Conservation (phyloP, 2,888 invertebrate genomes). For the Lepidocyrtoides sp. region DNA sequence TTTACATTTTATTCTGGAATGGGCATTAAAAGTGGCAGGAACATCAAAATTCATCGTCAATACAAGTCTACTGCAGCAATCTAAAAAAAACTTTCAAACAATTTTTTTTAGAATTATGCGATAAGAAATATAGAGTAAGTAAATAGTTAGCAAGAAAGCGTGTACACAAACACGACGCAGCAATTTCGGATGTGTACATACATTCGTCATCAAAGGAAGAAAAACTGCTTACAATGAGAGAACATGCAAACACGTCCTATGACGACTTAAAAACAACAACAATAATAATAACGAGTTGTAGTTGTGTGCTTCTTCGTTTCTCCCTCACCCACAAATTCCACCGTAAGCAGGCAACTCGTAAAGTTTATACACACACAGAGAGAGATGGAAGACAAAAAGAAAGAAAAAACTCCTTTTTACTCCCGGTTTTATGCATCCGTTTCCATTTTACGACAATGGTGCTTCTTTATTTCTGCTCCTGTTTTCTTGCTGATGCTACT, state of each 20-base stretch:
- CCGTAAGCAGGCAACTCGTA: slow-evolving; percentile 34
- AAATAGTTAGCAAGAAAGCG: background rate
- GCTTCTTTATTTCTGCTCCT: slow-evolving; percentile 42
- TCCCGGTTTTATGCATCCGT: slow-evolving; percentile 71
- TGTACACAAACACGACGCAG: slow-evolving; percentile 15
- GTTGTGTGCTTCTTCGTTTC: background rate
- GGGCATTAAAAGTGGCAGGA: slow-evolving; percentile 6
- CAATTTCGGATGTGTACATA: slow-evolving; percentile 57
- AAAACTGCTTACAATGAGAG: background rate
- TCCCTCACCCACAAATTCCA: background rate
- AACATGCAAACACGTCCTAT: slow-evolving; percentile 53
- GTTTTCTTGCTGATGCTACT: slow-evolving; percentile 30
- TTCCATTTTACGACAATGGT: slow-evolving; percentile 75
- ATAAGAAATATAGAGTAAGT: background rate
- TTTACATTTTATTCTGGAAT: background rate
- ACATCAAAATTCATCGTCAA: slow-evolving; percentile 18
- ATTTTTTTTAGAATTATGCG: background rate
- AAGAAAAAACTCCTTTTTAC: slow-evolving; percentile 53
- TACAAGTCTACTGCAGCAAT: slow-evolving; percentile 1
- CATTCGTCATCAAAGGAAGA: background rate
- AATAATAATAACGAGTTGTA: slow-evolving; percentile 11
- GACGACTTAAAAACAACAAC: slow-evolving; percentile 42
- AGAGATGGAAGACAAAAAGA: background rate
- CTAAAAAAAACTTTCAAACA: background rate
- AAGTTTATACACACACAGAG: slow-evolving; percentile 30